Percentiles rank a stretch among this genome's conserved stretches.
Conservation (phyloP, 64 coral and sea anemone genomes). For the Pachyseris speciosa region DNA sequence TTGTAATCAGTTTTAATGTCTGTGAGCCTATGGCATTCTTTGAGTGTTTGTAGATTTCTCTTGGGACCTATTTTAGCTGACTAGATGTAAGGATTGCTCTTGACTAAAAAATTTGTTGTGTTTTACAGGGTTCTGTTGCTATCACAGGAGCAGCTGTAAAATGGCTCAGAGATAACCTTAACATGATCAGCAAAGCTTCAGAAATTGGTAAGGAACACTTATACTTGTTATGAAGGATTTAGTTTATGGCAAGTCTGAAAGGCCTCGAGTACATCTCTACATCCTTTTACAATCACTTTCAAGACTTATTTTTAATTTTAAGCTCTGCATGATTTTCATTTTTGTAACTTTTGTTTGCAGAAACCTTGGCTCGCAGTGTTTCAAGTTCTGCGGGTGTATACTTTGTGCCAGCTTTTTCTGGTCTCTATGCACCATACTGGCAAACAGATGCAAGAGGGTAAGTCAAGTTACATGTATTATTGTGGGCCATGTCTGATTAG, state of each 20-base stretch:
- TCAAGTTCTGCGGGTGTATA: constrained; percentile 86
- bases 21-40: too few species aligned
- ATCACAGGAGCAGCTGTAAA: constrained; percentile 96
- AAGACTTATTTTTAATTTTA: background rate
- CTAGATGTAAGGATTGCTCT: too few species aligned
- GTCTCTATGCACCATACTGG: constrained; percentile 98
- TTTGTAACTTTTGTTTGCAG: constrained; percentile 31
- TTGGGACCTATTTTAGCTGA: too few species aligned
- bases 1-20: too few species aligned
- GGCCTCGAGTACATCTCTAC: too few species aligned
- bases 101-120: too few species aligned
- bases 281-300: background rate
- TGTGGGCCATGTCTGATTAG: too few species aligned
- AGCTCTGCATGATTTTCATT: background rate
- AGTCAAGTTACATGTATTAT: background rate
- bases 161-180: constrained; percentile 94
- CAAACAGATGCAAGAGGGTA: constrained; percentile 99
- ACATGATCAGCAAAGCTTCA: constrained; percentile 79
- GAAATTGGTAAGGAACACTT: constrained; percentile 92
- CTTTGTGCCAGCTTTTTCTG: constrained; percentile 98
- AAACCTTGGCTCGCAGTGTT: constrained; percentile 83
- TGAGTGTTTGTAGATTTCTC: too few species aligned
- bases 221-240: background rate
- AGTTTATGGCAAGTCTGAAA: too few species aligned
- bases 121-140: constrained; percentile 91